Conservation (phyloP, 2,888 invertebrate genomes). For the Augochlorella aurata region DNA sequence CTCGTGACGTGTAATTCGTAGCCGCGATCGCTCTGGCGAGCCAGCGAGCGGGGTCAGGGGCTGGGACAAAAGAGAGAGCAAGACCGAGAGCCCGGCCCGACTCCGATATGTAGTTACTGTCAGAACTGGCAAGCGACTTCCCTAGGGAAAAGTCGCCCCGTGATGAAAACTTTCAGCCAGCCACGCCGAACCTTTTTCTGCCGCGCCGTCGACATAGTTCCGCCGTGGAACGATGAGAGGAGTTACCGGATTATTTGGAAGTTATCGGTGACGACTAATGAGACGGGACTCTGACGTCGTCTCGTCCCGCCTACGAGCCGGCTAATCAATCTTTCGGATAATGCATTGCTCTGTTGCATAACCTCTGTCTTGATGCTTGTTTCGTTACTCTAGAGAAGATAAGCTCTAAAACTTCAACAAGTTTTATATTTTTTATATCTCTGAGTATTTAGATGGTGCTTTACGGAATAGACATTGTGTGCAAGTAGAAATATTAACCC, state of each 20-base stretch:
- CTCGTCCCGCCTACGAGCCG: too few species aligned
- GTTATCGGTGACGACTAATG: conserved; percentile 9
- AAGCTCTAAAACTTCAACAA: too few species aligned
- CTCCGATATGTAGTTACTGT: conserved; percentile 58
- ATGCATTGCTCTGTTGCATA: too few species aligned
- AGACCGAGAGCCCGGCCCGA: conserved; percentile 32
- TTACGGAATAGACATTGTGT: too few species aligned
- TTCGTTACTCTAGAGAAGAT: too few species aligned
- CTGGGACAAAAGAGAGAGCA: conserved; percentile 4
- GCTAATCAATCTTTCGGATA: neutral
- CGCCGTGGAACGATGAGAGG: neutral
- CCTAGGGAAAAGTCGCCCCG: conserved; percentile 42
- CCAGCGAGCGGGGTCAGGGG: conserved; percentile 6
- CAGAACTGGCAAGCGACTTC: conserved; percentile 44
- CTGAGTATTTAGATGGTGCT: too few species aligned
- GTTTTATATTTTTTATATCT: too few species aligned
- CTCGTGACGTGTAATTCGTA: conserved; percentile 58
- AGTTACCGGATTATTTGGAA: conserved; percentile 29
- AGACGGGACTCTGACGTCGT: neutral
- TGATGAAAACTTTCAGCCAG: conserved; percentile 46
- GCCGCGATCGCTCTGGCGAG: conserved; percentile 36
- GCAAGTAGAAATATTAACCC: too few species aligned
- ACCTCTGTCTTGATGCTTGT: too few species aligned
- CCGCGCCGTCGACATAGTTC: conserved; percentile 24
- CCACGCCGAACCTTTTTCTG: conserved; percentile 27